Percentiles rank a stretch among this genome's conserved stretches.
Evolutionary conservation across 2,888 invertebrate species (phyloP).

Genomic region (Drosophila parthenogenetica): DNA sequence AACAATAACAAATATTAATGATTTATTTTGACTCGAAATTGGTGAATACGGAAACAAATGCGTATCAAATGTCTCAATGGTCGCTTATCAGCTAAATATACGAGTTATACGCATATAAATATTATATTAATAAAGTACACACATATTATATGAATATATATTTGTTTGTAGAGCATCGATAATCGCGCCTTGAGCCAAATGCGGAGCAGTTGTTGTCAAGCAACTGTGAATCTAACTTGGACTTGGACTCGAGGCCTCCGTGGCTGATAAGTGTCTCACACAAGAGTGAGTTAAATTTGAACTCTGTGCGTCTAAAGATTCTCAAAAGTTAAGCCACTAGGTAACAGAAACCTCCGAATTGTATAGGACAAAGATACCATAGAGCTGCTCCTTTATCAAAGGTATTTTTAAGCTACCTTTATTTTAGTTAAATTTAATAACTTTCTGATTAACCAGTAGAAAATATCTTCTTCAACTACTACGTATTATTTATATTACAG

Average conservation of each 20-base stretch:
- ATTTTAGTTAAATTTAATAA: too few species aligned
- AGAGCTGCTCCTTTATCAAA: too few species aligned
- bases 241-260: constrained; percentile 43
- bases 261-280: constrained; percentile 39
- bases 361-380: too few species aligned
- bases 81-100: constrained; percentile 50
- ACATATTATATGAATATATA: constrained; percentile 4
- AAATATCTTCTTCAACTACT: too few species aligned
- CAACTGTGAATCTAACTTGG: constrained; percentile 23
- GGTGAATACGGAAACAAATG: constrained; percentile 50
- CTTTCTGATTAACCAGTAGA: too few species aligned
- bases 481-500: too few species aligned
- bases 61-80: constrained; percentile 25
- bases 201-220: constrained; percentile 47
- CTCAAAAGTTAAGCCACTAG: neutral
- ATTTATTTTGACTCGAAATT: constrained; percentile 16
- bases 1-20: constrained; percentile 12
- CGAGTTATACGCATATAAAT: constrained; percentile 11
- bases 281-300: constrained; percentile 29
- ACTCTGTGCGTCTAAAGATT: neutral
- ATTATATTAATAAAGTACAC: neutral
- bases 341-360: too few species aligned
- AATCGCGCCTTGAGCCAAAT: constrained; percentile 48
- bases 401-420: too few species aligned
- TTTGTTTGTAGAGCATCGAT: constrained; percentile 36